Base-by-base conservation (phyloP, 2,113 vertebrate species). In the Tragulus kanchil region DNA sequence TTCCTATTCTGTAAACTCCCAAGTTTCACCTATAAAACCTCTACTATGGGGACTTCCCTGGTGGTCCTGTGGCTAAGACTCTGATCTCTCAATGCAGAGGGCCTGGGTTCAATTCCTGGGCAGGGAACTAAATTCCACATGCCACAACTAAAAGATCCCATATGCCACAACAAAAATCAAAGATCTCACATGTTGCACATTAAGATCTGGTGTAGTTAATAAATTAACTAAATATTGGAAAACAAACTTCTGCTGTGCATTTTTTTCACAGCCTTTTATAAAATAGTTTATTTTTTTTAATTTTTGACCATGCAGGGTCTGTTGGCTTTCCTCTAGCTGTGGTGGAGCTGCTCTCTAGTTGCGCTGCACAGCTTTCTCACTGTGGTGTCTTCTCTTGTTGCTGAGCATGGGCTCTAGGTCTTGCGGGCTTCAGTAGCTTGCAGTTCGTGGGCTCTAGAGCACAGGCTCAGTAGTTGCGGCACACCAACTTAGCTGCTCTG, bases 1-100 rank as follows among this genome's bases (percentile, higher is more conserved):
- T 97, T 86, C 45, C 45, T 84, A 36, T 54, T n/a, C 5, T 26
- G 54, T 6, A 8, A 65, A 85, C 10, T 36, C 23, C 59, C 7
- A 61, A n/a, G 8, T 87, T 96, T 81, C 42, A 90, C 19, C 17
- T 87, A 19, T 54, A 92, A 93, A 91, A 94, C 25, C 9, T 86
- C 42, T 61, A 56, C 16, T 82, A n/a, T 17, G 21, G 69, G 36
- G 36, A 73, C 69, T 73, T 73, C n/a, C 21, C 67, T 45, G 10
- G 36, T 73, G 21, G 36, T 73, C 36, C 69, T 45, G 69, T 25
- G 36, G 19, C 36, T 73, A 0, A 73, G 11, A 73, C 69, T 73
- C 36, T 21, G 45, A 25, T 19, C 69, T 73, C 69, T 21, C 69
- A 73, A 25, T 73, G 36, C 69, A 73, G 69, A 36, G 36, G 10